Evolutionary conservation across 2,888 invertebrate species (phyloP).

Genomic region (Volucella zonaria): DNA sequence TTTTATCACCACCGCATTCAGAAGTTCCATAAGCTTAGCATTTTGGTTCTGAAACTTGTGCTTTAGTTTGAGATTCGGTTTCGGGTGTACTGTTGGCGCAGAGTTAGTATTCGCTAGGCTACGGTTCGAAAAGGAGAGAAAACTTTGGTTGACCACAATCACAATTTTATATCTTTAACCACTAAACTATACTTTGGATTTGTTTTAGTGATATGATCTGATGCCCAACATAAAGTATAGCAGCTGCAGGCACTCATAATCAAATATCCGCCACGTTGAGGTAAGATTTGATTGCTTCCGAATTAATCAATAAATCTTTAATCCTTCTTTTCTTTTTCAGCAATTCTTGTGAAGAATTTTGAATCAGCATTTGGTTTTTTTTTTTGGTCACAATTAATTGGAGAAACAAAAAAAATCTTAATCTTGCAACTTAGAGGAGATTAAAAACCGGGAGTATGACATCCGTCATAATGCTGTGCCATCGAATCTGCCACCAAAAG

Average conservation of each 20-base stretch:
- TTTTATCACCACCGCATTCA: constrained; percentile 36
- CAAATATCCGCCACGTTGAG: constrained; percentile 50
- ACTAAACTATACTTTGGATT: constrained; percentile 8
- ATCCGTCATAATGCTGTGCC: constrained; percentile 65
- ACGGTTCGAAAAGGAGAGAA: neutral
- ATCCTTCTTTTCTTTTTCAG: constrained; percentile 18
- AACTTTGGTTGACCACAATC: constrained; percentile 53
- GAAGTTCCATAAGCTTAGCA: constrained; percentile 43
- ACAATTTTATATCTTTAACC: neutral
- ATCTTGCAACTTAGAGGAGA: constrained; percentile 42
- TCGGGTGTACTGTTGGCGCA: constrained; percentile 32
- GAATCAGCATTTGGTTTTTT: neutral
- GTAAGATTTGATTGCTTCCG: constrained; percentile 29
- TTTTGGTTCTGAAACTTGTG: constrained; percentile 43
- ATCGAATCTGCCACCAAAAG: constrained; percentile 68
- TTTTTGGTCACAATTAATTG: neutral
- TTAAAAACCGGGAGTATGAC: constrained; percentile 68
- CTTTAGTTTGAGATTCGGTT: constrained; percentile 61
- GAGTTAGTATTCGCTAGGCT: neutral
- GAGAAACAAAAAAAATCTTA: neutral
- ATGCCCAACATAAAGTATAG: constrained; percentile 30
- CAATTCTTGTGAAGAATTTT: constrained; percentile 49
- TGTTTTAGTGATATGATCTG: constrained; percentile 51
- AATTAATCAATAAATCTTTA: neutral
- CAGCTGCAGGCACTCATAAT: constrained; percentile 26